Conservation (phyloP, 2,797 vertebrate genomes). For the Knipowitschia caucasica region DNA sequence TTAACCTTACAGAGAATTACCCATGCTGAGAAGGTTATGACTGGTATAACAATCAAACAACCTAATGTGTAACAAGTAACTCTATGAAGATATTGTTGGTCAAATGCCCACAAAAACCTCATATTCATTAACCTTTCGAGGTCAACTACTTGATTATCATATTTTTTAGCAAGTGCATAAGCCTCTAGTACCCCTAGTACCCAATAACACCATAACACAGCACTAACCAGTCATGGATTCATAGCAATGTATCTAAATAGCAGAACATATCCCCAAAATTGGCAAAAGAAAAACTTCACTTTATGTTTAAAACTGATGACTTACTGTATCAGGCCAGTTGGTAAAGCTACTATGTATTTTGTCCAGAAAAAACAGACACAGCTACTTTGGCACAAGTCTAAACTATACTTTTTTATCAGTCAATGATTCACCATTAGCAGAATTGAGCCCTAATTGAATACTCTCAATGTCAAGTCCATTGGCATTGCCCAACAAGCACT, state of each 20-base stretch:
- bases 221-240: slow-evolving; percentile 15
- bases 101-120: no score
- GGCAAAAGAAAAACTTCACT: not conserved
- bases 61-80: no score
- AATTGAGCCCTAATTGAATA: not conserved
- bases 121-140: no score
- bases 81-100: no score
- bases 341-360: not conserved
- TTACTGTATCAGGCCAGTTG: not conserved
- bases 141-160: no score
- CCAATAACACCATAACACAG: no score
- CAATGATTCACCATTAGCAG: not conserved
- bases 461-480: not conserved
- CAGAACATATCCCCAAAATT: not conserved
- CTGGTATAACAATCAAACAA: no score
- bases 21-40: no score
- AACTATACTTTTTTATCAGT: not conserved
- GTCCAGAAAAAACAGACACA: not conserved
- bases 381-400: not conserved
- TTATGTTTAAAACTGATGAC: not conserved
- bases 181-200: no score
- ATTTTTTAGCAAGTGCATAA: no score
- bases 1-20: no score
- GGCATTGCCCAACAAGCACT: slow-evolving; percentile 1
- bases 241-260: not conserved